A percentile compares a stretch with the other conserved stretches of the same genome.
Conservation (phyloP, 2,113 vertebrate species). For the Centropus unirufus region DNA sequence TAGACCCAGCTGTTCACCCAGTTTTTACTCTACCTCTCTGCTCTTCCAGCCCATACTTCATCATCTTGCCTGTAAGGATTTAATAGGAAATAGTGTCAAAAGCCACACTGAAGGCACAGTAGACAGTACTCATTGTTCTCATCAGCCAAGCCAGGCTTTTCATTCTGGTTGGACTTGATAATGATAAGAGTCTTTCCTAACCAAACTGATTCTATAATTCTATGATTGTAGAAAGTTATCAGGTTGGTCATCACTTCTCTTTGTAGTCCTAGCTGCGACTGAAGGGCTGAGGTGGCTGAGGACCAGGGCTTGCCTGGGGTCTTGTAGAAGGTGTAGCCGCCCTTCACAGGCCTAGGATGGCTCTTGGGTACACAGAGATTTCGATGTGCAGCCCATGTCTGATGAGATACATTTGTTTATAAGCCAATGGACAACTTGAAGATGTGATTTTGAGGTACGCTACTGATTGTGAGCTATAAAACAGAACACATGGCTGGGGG, state of each 20-base stretch:
- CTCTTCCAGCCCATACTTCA: neutral
- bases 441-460: neutral
- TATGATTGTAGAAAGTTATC: neutral
- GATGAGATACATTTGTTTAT: neutral
- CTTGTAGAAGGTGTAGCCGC: neutral
- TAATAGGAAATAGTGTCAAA: neutral
- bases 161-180: no score
- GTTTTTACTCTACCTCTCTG: neutral
- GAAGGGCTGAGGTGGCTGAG: neutral
- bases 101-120: neutral
- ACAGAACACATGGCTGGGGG: neutral
- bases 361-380: neutral
- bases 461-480: neutral
- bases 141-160: neutral
- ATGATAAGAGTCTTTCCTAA: no score
- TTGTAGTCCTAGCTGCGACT: neutral
- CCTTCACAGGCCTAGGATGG: accelerated
- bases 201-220: no score
- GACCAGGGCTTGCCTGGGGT: neutral
- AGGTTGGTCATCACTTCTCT: neutral
- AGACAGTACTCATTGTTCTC: neutral
- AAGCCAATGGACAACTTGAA: neutral
- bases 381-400: neutral
- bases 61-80: neutral
- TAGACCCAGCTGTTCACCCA: neutral